Percentiles rank a stretch among this genome's conserved stretches.
Conservation (phyloP, 2,797 vertebrate species). For the Bufotes viridis region DNA sequence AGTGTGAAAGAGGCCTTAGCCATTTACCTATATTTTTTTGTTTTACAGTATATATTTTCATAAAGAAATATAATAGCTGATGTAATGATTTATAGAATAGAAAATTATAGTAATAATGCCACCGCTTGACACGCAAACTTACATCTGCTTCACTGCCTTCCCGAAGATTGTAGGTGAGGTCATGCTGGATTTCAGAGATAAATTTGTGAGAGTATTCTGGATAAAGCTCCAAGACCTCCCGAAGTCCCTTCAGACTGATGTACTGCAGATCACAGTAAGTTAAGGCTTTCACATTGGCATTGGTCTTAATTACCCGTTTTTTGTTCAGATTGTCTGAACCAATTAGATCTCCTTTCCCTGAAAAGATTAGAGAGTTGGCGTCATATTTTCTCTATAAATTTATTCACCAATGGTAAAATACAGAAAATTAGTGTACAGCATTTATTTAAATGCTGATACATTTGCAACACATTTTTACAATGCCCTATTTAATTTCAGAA, state of each 20-base stretch:
- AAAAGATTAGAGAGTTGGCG: background rate
- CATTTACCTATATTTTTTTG: background rate
- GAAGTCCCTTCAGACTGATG: conserved; percentile 62
- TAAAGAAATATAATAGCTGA: background rate
- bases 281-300: conserved; percentile 63
- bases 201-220: conserved; percentile 63
- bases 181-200: conserved; percentile 62
- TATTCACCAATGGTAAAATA: background rate
- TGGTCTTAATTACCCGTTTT: conserved; percentile 61
- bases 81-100: background rate
- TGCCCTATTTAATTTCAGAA: background rate
- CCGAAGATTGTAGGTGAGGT: conserved; percentile 63
- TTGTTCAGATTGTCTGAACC: conserved; percentile 62
- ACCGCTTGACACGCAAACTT: conserved; percentile 21
- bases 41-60: background rate
- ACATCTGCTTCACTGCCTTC: conserved; percentile 61
- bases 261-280: conserved; percentile 64
- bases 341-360: conserved; percentile 63
- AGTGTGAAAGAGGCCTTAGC: no score
- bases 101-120: background rate
- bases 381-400: background rate
- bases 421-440: no score
- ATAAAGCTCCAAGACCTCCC: conserved; percentile 62
- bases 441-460: background rate
- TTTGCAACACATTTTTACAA: background rate